Evolutionary conservation across 2,113 vertebrate species (phyloP).

Genomic region (Toxostoma redivivum): DNA sequence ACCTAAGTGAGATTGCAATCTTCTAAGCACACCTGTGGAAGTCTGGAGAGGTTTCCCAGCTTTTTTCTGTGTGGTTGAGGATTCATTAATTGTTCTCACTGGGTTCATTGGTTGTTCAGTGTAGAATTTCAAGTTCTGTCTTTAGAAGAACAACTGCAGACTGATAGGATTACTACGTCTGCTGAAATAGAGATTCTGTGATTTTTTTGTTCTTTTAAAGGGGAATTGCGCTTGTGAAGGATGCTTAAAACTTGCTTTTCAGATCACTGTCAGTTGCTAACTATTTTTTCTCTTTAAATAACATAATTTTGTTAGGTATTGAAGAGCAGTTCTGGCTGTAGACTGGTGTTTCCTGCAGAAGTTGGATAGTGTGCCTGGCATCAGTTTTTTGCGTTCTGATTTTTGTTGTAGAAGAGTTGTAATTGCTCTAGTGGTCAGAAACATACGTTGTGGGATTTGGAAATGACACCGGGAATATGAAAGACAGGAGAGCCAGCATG

Average conservation of each 20-base stretch:
- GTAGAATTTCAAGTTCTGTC: not conserved
- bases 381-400: not conserved
- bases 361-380: not conserved
- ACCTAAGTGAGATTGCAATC: not conserved
- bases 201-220: not conserved
- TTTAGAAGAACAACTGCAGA: not conserved
- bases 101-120: not conserved
- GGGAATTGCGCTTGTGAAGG: not conserved
- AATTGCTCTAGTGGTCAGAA: not conserved
- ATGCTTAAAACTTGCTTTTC: not conserved
- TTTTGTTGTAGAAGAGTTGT: not conserved
- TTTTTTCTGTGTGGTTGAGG: not conserved
- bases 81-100: not conserved
- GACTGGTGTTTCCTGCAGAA: not conserved
- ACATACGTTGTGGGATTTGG: not conserved
- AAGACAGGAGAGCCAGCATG: not conserved
- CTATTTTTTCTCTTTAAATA: not conserved
- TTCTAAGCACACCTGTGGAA: not conserved
- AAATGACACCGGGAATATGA: not conserved
- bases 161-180: not conserved
- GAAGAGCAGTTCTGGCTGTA: not conserved
- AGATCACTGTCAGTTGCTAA: not conserved
- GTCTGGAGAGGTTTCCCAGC: not conserved
- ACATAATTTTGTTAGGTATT: not conserved
- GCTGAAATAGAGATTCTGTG: not conserved